phyloP scores from a whole-genome alignment of 2,113 vertebrate species.

The Microcebus ravelobensis region DNA sequence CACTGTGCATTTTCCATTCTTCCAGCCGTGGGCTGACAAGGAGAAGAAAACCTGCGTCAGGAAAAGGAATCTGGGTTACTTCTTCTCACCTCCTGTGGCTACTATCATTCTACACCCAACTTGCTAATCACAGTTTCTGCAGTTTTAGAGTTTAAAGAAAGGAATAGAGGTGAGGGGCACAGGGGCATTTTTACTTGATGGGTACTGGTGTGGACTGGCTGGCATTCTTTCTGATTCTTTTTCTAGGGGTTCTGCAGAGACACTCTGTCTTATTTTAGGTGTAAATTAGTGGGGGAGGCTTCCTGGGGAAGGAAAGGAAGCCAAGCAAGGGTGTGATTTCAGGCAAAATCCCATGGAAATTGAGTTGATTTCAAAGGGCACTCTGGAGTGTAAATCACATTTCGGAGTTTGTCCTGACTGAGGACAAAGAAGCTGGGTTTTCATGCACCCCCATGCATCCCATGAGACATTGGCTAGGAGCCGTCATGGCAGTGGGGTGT shows the following conservation, averaged over 20 bases:
- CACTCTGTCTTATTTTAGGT: not conserved
- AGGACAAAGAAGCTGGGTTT: not conserved
- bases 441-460: accelerated
- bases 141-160: not conserved
- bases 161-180: not conserved
- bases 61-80: not conserved
- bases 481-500: not conserved
- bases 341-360: not conserved
- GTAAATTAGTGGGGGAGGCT: not conserved
- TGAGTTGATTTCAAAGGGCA: not conserved
- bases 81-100: not conserved
- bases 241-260: not conserved
- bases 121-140: not conserved
- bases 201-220: not conserved
- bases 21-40: not conserved
- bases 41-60: not conserved
- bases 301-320: not conserved
- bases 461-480: not conserved
- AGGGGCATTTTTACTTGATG: not conserved
- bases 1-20: not conserved
- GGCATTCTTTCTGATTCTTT: not conserved
- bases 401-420: not conserved
- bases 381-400: not conserved
- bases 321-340: not conserved
- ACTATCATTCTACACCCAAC: not conserved